Evolutionary conservation across 2,888 invertebrate species (phyloP), one percentile per base, ranked within the genome.

Genomic region (Epinotia bilunana): DNA sequence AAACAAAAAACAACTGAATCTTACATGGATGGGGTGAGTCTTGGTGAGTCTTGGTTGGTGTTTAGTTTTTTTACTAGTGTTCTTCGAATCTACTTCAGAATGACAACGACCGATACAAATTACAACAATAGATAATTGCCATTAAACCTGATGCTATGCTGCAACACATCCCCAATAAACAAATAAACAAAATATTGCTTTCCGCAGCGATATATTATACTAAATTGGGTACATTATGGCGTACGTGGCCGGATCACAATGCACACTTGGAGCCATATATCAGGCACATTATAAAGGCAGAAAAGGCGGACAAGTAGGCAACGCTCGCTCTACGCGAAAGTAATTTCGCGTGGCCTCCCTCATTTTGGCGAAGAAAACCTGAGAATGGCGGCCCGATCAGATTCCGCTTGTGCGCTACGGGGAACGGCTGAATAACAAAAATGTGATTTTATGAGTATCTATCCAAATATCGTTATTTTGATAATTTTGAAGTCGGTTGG

Each of bases 201-300:
- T 79, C 79, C 76, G 74, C 76, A 78, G 78, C 81, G 79, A 84
- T 86, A 87, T 86, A 87, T 88, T 84, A 83, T 81, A 83, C 80
- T 83, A 85, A 87, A 87, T 85, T 85, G 84, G 81, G 83, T 83
- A 83, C 83, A 86, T 86, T 77, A 77, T 76, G 71, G 77, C 67
- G 82, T 85, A 80, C 82, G 82, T 83, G 84, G 81, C 82, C 81
- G 83, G 86, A 85, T 86, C 86, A 88, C 86, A 89, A 87, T 87
- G 83, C 83, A 83, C 79, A 84, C 83, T 84, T 77, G 80, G 77
- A 79, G 83, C 84, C 79, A 90, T 91, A 87, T 88, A 88, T 90
- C 88, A 89, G 81, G 82, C 79, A 83, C 83, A 86, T 85, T 88
- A 88, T 89, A 83, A 83, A 82, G 80, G 80, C 78, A 80, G 84